These are phyloP conservation scores for Labeo rohita DNA, from an alignment of 2,113 vertebrate species.

Conservation along the genomic window DNA sequence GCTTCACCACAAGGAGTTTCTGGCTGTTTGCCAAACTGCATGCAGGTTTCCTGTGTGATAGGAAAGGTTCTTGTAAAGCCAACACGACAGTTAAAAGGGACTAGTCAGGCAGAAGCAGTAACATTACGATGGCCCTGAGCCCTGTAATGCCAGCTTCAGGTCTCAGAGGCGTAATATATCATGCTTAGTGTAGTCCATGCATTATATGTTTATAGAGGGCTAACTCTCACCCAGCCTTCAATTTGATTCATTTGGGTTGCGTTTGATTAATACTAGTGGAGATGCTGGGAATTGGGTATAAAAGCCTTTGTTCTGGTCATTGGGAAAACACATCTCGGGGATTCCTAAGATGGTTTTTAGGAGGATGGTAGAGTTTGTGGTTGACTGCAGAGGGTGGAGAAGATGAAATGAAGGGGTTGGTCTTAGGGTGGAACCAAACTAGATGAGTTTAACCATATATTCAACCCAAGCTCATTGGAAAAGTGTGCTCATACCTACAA, in stretches of 20 bases:
- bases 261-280: neutral
- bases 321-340: conserved; percentile 20
- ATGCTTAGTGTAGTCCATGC: neutral
- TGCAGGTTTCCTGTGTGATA: conserved; percentile 25
- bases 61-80: conserved; percentile 28
- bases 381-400: neutral
- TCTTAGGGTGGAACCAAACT: conserved; percentile 16
- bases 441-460: neutral
- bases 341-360: conserved; percentile 17
- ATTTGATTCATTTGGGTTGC: neutral
- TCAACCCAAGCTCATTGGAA: neutral
- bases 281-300: neutral
- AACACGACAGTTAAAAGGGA: neutral
- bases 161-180: conserved; percentile 19
- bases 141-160: neutral
- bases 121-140: neutral
- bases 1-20: neutral
- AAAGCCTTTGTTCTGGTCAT: conserved; percentile 14
- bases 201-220: conserved; percentile 4
- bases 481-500: neutral
- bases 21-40: conserved; percentile 28
- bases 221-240: neutral
- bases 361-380: conserved; percentile 11
- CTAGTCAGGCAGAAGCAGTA: conserved; percentile 16
- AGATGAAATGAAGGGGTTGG: conserved; percentile 13